Percentiles rank a stretch among this genome's conserved stretches.
phyloP scores from a whole-genome alignment of 2,888 invertebrate species.

The Leucophora obtusa region DNA sequence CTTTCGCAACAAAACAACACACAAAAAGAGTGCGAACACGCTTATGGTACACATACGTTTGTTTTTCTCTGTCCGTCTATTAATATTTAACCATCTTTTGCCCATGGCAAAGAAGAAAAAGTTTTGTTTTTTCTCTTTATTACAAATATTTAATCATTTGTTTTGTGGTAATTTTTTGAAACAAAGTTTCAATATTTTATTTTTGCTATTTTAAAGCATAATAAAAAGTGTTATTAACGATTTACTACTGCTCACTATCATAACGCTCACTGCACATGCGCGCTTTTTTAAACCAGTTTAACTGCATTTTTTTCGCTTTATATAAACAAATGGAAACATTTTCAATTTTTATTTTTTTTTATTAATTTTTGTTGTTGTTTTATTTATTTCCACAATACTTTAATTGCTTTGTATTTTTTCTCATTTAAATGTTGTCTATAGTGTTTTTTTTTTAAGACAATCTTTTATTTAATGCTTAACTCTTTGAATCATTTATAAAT shows the following conservation, averaged over 20 bases:
- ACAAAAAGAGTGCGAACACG: constrained; percentile 45
- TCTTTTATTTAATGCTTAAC: constrained; percentile 7
- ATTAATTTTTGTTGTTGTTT: constrained; percentile 8
- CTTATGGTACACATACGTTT: not conserved
- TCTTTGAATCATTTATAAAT: not conserved
- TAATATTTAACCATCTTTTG: not conserved
- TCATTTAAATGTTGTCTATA: constrained; percentile 28
- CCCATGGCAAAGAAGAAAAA: constrained; percentile 12
- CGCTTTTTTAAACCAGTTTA: constrained; percentile 49
- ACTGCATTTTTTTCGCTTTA: constrained; percentile 54
- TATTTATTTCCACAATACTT: constrained; percentile 41
- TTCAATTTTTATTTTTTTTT: constrained; percentile 8
- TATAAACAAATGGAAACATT: constrained; percentile 22
- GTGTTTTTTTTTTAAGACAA: not conserved
- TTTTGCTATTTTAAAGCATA: not conserved
- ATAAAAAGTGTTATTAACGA: constrained; percentile 25
- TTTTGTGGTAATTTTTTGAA: constrained; percentile 3
- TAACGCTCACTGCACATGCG: constrained; percentile 43
- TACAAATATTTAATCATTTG: constrained; percentile 11
- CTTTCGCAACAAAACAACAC: not conserved
- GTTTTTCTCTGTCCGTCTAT: not conserved
- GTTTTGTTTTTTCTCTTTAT: constrained; percentile 5
- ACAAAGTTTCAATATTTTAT: constrained; percentile 19
- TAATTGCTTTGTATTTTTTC: constrained; percentile 25
- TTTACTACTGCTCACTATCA: constrained; percentile 17